Conservation (phyloP, 2,113 vertebrate genomes). For the Coptodon rendalli region DNA sequence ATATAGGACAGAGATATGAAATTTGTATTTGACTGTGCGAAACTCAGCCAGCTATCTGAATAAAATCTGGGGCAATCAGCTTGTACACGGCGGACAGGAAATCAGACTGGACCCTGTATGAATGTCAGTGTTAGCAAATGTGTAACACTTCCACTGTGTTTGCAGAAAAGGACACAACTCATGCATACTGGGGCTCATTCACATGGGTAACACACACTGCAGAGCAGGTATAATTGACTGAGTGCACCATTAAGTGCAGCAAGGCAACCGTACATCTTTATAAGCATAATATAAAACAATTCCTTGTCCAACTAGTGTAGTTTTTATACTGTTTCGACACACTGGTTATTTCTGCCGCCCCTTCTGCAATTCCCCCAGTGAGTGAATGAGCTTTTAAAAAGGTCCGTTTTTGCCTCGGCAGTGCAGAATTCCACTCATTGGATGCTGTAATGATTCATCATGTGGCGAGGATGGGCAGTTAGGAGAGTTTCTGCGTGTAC, state of each 20-base stretch:
- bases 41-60: conserved; percentile 21
- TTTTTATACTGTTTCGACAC: not conserved
- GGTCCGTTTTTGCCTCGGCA: not conserved
- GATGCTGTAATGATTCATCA: conserved; percentile 45
- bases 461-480: conserved; percentile 16
- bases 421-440: not conserved
- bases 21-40: conserved; percentile 28
- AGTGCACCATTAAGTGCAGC: not conserved
- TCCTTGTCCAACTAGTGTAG: not conserved
- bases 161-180: not conserved
- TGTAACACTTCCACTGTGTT: not conserved
- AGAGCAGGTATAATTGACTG: not conserved
- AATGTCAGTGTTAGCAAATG: not conserved
- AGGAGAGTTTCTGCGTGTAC: conserved; percentile 21
- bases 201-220: not conserved
- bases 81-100: not conserved
- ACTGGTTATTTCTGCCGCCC: not conserved
- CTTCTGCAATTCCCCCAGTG: not conserved
- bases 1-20: conserved; percentile 47
- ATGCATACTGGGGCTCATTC: not conserved
- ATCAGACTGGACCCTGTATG: not conserved
- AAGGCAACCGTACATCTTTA: not conserved
- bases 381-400: conserved; percentile 12
- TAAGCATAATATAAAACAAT: not conserved
- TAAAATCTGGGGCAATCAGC: conserved; percentile 38